Evolutionary conservation across 2,113 vertebrate genomes (phyloP).

Genomic region (Peromyscus polionotus): DNA sequence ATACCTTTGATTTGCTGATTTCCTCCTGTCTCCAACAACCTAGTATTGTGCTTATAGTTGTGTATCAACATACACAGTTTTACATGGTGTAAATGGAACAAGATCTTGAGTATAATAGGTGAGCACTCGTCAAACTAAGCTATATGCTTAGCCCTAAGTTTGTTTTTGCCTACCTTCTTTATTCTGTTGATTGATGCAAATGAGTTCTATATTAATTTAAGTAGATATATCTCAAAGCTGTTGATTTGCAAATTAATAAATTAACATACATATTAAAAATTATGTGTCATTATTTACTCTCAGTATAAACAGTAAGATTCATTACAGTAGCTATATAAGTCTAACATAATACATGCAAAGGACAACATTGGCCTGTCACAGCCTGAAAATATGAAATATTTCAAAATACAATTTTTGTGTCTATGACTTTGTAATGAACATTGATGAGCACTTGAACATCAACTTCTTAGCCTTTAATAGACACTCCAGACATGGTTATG

Average conservation of each 20-base stretch:
- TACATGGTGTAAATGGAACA: background rate
- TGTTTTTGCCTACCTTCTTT: background rate
- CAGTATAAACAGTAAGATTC: background rate
- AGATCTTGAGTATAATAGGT: background rate
- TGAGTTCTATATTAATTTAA: too few species aligned
- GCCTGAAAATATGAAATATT: background rate
- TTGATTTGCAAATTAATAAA: background rate
- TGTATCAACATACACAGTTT: background rate
- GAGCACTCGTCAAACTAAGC: background rate
- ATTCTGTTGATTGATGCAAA: background rate
- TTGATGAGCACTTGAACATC: too few species aligned
- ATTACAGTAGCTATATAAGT: background rate
- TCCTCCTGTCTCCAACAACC: background rate
- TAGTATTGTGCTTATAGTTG: background rate
- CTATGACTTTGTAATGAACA: background rate
- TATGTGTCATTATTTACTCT: background rate
- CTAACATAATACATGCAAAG: background rate
- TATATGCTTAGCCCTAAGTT: background rate
- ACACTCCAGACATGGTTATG: background rate
- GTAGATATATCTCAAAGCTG: background rate
- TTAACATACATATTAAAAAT: background rate
- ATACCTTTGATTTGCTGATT: background rate
- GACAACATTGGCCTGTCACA: background rate
- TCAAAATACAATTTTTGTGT: background rate
- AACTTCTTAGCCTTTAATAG: too few species aligned